Evolutionary conservation across 1,140 invertebrate genomes (phyloP).

Genomic region (Pemphigus obesinymphae): DNA sequence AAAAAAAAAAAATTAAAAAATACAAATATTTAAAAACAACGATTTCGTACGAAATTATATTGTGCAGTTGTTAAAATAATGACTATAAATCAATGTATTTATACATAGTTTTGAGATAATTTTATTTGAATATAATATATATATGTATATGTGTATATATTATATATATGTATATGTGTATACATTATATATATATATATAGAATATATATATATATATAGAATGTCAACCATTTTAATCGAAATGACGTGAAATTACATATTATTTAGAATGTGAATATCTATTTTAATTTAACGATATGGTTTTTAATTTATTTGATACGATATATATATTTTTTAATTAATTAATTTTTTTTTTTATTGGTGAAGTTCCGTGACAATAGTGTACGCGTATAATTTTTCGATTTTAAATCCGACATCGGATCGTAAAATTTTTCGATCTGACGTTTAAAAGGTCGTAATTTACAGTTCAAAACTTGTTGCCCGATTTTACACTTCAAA

Average conservation of each 20-base stretch:
- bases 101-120: no score
- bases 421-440: neutral
- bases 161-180: no score
- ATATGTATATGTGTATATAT: no score
- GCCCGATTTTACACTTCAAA: slow-evolving; percentile 3
- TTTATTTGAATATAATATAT: neutral
- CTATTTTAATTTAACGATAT: neutral
- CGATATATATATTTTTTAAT: neutral
- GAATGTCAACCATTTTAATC: neutral
- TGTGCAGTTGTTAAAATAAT: neutral
- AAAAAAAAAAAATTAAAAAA: no score
- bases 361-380: neutral
- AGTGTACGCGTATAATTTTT: neutral
- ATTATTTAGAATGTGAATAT: neutral
- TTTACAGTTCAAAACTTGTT: slow-evolving; percentile 16
- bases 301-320: neutral
- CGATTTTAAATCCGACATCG: neutral
- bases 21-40: no score
- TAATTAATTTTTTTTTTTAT: no score
- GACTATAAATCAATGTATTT: neutral
- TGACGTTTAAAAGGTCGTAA: slow-evolving; percentile 19
- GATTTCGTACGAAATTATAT: neutral
- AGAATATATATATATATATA: no score
- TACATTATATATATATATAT: neutral
- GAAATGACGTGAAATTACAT: neutral